Conservation (phyloP, 2,888 invertebrate species). For the Trissolcus brochymenae region DNA sequence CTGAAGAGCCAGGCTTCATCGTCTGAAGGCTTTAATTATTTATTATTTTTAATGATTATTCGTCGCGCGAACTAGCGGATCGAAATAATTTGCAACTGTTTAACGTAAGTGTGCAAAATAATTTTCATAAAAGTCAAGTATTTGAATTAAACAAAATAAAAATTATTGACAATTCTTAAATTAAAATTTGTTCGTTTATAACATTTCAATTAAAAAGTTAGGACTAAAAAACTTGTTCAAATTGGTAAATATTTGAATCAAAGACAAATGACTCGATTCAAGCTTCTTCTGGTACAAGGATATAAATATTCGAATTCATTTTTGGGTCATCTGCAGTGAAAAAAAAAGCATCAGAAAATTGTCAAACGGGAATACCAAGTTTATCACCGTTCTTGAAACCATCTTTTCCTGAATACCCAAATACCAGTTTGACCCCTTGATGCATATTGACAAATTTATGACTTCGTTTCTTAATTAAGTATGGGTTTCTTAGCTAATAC, state of each 20-base stretch:
- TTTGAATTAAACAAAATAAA: too few relatives aligned
- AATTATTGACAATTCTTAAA: too few relatives aligned
- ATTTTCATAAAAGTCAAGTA: background rate
- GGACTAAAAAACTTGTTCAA: too few relatives aligned
- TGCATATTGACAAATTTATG: constrained; percentile 11
- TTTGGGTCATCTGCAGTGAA: background rate
- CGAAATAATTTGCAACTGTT: constrained; percentile 36
- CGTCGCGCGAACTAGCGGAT: constrained; percentile 37
- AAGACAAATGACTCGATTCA: too few relatives aligned
- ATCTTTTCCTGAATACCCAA: constrained; percentile 27
- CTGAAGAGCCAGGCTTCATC: constrained; percentile 19
- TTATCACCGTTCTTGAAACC: constrained; percentile 9
- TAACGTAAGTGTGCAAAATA: constrained; percentile 9
- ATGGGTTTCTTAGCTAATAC: constrained; percentile 11
- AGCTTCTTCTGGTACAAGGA: too few relatives aligned
- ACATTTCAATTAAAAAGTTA: too few relatives aligned
- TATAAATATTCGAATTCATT: too few relatives aligned
- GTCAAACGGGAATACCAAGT: constrained; percentile 6
- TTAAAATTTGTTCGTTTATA: too few relatives aligned
- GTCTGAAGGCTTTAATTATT: constrained; percentile 38
- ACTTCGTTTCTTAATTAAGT: constrained; percentile 21
- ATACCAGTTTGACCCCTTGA: constrained; percentile 28
- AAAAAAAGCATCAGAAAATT: constrained; percentile 4
- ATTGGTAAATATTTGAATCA: too few relatives aligned
- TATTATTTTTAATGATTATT: constrained; percentile 35